A percentile compares a stretch with the other conserved stretches of the same genome.
phyloP scores from a whole-genome alignment of 2,888 invertebrate genomes.

The Drosophila subquinaria region DNA sequence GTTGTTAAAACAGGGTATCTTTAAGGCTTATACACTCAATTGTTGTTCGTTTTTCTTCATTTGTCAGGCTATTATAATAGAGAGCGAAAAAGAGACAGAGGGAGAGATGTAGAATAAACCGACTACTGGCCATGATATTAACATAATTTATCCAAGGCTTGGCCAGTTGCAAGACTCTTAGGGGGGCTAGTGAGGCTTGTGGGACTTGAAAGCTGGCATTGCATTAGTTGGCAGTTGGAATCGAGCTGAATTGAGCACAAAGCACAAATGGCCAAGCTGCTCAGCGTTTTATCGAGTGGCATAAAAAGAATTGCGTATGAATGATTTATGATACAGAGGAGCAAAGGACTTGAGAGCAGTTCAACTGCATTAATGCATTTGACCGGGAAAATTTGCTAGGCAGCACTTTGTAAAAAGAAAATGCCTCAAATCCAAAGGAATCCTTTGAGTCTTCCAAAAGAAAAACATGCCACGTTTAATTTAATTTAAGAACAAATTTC shows the following conservation, averaged over 20 bases:
- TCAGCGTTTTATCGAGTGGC: constrained; percentile 62
- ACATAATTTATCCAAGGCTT: constrained; percentile 73
- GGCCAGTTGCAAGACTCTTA: constrained; percentile 28
- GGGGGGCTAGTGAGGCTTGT: constrained; percentile 28
- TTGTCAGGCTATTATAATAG: constrained; percentile 66
- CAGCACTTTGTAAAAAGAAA: constrained; percentile 33
- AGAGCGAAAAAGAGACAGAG: constrained; percentile 14
- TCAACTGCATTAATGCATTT: constrained; percentile 58
- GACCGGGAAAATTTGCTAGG: constrained; percentile 23
- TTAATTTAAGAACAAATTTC: constrained; percentile 20
- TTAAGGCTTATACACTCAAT: neutral
- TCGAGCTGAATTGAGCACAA: constrained; percentile 17
- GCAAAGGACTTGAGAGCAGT: constrained; percentile 2
- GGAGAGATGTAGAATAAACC: constrained; percentile 21
- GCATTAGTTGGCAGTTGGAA: constrained; percentile 47
- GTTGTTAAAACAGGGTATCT: constrained; percentile 13
- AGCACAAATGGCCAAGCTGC: constrained; percentile 37
- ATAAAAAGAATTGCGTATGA: constrained; percentile 66
- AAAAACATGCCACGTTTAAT: constrained; percentile 18
- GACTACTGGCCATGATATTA: constrained; percentile 61
- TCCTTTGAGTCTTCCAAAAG: neutral
- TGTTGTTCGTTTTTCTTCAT: constrained; percentile 51
- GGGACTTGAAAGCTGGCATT: constrained; percentile 36
- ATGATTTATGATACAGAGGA: constrained; percentile 69
- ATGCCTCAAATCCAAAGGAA: constrained; percentile 13